These are phyloP conservation scores for Australoheros scitulus DNA, from an alignment of 2,113 vertebrate genomes.

Conservation along the genomic window DNA sequence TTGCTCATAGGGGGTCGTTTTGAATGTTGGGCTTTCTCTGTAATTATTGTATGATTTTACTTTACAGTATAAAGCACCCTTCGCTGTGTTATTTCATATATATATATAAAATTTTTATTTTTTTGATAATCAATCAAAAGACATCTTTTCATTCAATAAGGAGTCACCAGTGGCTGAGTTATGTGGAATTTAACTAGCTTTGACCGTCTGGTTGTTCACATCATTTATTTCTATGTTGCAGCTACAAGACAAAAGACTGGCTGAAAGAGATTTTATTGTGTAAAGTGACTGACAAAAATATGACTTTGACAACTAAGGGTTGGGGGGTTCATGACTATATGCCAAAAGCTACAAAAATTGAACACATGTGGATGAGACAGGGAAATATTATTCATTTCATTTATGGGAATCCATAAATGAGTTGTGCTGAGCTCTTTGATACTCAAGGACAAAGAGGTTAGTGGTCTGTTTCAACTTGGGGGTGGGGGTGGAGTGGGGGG, in stretches of 20 bases:
- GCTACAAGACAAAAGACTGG: background rate
- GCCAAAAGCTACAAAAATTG: conserved; percentile 20
- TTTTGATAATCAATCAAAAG: too few relatives aligned
- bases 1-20: too few relatives aligned
- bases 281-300: background rate
- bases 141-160: too few relatives aligned
- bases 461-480: conserved; percentile 53
- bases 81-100: too few relatives aligned
- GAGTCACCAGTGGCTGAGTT: background rate
- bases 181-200: background rate
- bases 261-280: background rate
- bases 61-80: too few relatives aligned
- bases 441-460: conserved; percentile 51
- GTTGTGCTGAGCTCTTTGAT: conserved; percentile 53
- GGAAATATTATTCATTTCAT: conserved; percentile 49
- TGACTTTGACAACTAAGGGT: background rate
- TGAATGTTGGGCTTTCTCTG: too few relatives aligned
- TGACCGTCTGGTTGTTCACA: background rate
- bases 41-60: too few relatives aligned
- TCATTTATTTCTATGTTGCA: background rate
- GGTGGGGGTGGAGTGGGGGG: conserved; percentile 63
- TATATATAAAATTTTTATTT: too few relatives aligned
- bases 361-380: conserved; percentile 14
- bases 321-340: background rate
- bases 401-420: conserved; percentile 45